Evolutionary conservation across 2,797 vertebrate genomes (phyloP).

Genomic region (Nannoperca obscura): DNA sequence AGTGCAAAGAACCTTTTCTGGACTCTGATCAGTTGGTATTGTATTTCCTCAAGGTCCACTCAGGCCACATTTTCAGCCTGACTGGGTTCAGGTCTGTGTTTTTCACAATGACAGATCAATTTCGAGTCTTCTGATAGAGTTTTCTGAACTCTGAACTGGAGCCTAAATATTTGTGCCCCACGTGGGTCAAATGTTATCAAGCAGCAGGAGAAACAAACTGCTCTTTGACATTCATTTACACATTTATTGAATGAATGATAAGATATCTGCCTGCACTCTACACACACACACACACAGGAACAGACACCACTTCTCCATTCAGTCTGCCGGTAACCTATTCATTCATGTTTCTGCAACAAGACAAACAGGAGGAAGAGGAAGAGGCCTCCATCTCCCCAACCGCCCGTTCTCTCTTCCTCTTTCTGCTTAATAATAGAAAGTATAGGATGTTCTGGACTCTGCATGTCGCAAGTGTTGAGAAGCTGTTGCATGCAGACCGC

Average conservation of each 20-base stretch:
- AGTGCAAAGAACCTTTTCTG: not conserved
- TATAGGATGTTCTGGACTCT: conserved; percentile 27
- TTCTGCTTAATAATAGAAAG: conserved; percentile 62
- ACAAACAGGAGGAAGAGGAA: conserved; percentile 58
- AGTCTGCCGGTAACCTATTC: conserved; percentile 36
- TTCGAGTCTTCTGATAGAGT: not conserved
- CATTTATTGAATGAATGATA: conserved; percentile 22
- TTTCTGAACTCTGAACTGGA: not conserved
- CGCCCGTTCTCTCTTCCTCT: conserved; percentile 62
- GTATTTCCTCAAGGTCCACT: not conserved
- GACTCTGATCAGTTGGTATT: not conserved
- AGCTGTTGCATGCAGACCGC: conserved; percentile 10
- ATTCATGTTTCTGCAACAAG: conserved; percentile 67
- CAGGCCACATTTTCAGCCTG: not conserved
- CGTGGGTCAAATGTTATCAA: not conserved
- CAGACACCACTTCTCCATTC: conserved; percentile 51
- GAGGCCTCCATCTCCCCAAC: conserved; percentile 30
- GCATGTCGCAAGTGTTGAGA: conserved; percentile 35
- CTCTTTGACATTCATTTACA: not conserved
- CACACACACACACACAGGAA: not conserved
- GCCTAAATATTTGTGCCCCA: not conserved
- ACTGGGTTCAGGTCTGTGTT: not conserved
- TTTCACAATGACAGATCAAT: not conserved
- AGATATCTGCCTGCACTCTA: not conserved
- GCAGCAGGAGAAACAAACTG: not conserved